Conservation (phyloP, 2,888 invertebrate species). For the Bibio marci region DNA sequence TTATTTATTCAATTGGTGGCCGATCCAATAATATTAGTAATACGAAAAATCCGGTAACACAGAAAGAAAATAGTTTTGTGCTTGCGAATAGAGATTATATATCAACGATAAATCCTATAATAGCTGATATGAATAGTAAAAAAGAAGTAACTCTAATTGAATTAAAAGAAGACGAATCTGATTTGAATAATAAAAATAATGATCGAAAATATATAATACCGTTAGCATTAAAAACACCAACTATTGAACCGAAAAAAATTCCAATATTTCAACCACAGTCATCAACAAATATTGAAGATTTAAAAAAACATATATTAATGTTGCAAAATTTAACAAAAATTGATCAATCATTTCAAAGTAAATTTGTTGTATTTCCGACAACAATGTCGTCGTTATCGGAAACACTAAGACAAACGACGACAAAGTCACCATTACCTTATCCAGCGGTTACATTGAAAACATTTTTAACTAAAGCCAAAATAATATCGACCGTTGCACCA, state of each 20-base stretch:
- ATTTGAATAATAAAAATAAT: not conserved
- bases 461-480: too few relatives aligned
- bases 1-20: conserved; percentile 25
- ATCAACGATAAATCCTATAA: not conserved
- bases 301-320: conserved; percentile 28
- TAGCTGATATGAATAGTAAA: conserved; percentile 4
- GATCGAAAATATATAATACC: conserved; percentile 29
- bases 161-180: conserved; percentile 20
- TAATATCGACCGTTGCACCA: not conserved
- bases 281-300: conserved; percentile 26
- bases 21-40: not conserved
- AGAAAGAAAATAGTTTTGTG: conserved; percentile 23
- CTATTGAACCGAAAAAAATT: conserved; percentile 7
- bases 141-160: conserved; percentile 21
- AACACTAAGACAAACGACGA: conserved; percentile 3
- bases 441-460: not conserved
- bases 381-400: conserved; percentile 15
- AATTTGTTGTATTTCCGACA: conserved; percentile 29
- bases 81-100: too few relatives aligned
- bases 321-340: conserved; percentile 27
- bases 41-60: conserved; percentile 22
- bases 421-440: not conserved
- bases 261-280: conserved; percentile 17
- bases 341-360: conserved; percentile 27
- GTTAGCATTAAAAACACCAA: conserved; percentile 28